Evolutionary conservation across 2,797 vertebrate species (phyloP), one percentile per base, ranked within the genome.

Genomic region (Helostoma temminkii): DNA sequence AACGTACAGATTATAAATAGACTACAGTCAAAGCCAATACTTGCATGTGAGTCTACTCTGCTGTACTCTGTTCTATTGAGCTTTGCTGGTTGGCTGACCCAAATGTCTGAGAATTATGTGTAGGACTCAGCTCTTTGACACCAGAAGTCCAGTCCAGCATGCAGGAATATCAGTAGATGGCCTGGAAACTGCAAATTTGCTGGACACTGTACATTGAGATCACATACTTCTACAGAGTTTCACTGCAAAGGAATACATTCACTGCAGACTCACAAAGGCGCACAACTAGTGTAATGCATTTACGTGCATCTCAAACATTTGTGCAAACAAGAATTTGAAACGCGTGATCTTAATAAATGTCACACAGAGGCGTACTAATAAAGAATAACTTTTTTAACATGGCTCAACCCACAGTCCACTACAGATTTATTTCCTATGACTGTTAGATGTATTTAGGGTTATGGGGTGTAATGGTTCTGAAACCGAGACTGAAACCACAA

Each of bases 141-240:
- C 69, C 58, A 78, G 59, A 71, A 58, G 37, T 65, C 54, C 46
- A 28, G n/a, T 56, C 28, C 46, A 50, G 67, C 59, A 25, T 61
- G 39, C 59, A 18, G 42, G 36, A 46, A 49, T 66, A 83, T 81
- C 70, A 70, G 66, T 32, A 59, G 42, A 78, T 21, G 63, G 49
- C 69, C 37, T 52, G 45, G 26, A 74, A 71, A 74, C 63, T 56
- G 34, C 39, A 39, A 54, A 24, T 50, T 65, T 46, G 45, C 37
- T 74, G 56, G 36, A 55, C 75, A 56, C 32, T 71, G 55, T 25
- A 55, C 77, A 56, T 79, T 28, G 68, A 77, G 61, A 57, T 75
- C 57, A 65, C 47, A 46, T 66, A 56, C 63, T 25, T 76, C 50
- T 19, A 58, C 16, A 53, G 53, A 39, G 28, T 36, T 58, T 25